Conservation (phyloP, 2,113 vertebrate species). For the Vicugna pacos region DNA sequence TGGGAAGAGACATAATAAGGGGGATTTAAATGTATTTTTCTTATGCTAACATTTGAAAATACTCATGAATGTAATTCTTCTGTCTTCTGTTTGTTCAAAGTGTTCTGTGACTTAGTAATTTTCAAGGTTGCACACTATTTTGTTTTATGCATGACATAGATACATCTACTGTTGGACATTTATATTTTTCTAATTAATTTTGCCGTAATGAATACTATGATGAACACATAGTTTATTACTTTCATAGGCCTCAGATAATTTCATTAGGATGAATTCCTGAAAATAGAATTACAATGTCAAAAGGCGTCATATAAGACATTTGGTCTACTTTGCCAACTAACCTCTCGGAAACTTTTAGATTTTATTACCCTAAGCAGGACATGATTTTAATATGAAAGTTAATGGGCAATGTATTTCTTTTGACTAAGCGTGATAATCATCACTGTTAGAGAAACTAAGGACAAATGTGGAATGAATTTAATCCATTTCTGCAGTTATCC, state of each 20-base stretch:
- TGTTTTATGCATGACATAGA: background rate
- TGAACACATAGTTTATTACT: background rate
- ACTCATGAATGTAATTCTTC: background rate
- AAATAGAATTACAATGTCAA: background rate
- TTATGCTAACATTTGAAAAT: background rate
- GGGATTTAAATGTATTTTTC: background rate
- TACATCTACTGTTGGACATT: background rate
- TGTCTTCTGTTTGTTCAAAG: background rate
- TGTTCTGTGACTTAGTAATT: background rate
- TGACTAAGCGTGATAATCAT: background rate
- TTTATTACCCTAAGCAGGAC: background rate
- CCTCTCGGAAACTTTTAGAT: background rate
- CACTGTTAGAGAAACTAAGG: background rate
- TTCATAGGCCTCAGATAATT: background rate
- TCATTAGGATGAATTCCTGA: conserved; percentile 24
- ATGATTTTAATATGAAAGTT: background rate
- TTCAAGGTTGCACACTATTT: background rate
- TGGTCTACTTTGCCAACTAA: background rate
- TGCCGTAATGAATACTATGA: background rate
- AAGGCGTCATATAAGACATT: background rate
- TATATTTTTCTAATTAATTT: background rate
- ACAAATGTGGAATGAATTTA: background rate
- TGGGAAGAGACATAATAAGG: background rate
- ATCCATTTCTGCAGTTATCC: background rate
- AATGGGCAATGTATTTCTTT: background rate